Evolutionary conservation across 2,888 invertebrate species (phyloP).

Genomic region (Sinelater perroti): DNA sequence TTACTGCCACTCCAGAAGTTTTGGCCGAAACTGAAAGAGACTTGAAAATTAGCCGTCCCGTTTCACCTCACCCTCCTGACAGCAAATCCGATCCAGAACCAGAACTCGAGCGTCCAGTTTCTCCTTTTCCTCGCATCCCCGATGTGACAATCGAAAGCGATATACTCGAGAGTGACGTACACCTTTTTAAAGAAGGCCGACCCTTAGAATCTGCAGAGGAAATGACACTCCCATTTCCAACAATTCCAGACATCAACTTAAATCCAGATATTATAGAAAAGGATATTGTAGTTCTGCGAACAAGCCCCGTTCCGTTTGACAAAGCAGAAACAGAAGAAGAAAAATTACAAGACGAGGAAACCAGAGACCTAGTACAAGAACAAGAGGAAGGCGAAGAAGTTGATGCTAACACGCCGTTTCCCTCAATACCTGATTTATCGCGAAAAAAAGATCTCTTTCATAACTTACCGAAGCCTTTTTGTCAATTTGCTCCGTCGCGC

Average conservation of each 20-base stretch:
- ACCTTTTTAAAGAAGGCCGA: slow-evolving; percentile 39
- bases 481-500: slow-evolving; percentile 45
- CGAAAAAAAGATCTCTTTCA: slow-evolving; percentile 44
- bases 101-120: slow-evolving; percentile 43
- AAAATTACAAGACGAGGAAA: neutral
- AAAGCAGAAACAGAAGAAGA: slow-evolving; percentile 6
- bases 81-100: neutral
- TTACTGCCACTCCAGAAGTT: slow-evolving; percentile 46
- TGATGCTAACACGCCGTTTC: slow-evolving; percentile 43
- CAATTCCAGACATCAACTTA: slow-evolving; percentile 51
- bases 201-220: slow-evolving; percentile 34
- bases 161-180: slow-evolving; percentile 44
- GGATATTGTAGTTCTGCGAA: slow-evolving; percentile 51
- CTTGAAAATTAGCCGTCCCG: slow-evolving; percentile 28
- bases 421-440: slow-evolving; percentile 51
- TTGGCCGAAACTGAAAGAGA: slow-evolving; percentile 35
- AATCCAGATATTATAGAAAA: slow-evolving; percentile 53
- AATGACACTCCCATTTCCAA: slow-evolving; percentile 53
- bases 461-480: slow-evolving; percentile 43
- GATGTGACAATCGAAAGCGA: slow-evolving; percentile 47
- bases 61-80: slow-evolving; percentile 22
- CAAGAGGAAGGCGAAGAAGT: neutral
- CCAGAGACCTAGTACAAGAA: too few relatives aligned
- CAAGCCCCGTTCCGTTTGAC: slow-evolving; percentile 47
- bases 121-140: slow-evolving; percentile 51